Evolutionary conservation across 2,797 vertebrate species (phyloP).

Genomic region (Pterois miles): DNA sequence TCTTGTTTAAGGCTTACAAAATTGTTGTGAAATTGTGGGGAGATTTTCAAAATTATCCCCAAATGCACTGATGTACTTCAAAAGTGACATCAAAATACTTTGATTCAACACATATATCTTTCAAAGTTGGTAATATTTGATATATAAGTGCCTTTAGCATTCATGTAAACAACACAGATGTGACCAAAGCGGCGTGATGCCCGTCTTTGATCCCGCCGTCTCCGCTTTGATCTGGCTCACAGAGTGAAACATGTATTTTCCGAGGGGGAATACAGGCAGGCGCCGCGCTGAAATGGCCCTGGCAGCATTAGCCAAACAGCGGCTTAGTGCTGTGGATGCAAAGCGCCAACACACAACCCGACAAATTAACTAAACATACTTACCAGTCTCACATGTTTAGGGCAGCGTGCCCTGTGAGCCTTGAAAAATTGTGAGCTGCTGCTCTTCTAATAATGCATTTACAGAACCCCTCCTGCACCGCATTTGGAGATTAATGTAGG

Average conservation of each 20-base stretch:
- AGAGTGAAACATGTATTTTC: constrained; percentile 85
- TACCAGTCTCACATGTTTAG: constrained; percentile 69
- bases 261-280: constrained; percentile 70
- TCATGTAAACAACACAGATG: constrained; percentile 88
- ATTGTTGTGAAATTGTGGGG: constrained; percentile 81
- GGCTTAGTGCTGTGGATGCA: constrained; percentile 69
- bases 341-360: constrained; percentile 66
- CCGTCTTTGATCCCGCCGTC: constrained; percentile 83
- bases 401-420: constrained; percentile 61
- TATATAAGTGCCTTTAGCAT: constrained; percentile 85
- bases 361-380: constrained; percentile 84
- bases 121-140: constrained; percentile 85
- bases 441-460: constrained; percentile 70
- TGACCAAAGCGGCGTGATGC: constrained; percentile 80
- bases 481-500: constrained; percentile 67
- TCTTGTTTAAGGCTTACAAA: constrained; percentile 81
- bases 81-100: constrained; percentile 86
- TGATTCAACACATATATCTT: constrained; percentile 85
- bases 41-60: constrained; percentile 79
- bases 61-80: constrained; percentile 84
- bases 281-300: constrained; percentile 78
- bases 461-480: constrained; percentile 26
- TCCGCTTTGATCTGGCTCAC: constrained; percentile 83
- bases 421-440: constrained; percentile 52
- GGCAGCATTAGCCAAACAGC: constrained; percentile 78